These are phyloP conservation scores for Dasyprocta punctata DNA, from an alignment of 2,113 vertebrate species.

Conservation along the genomic window DNA sequence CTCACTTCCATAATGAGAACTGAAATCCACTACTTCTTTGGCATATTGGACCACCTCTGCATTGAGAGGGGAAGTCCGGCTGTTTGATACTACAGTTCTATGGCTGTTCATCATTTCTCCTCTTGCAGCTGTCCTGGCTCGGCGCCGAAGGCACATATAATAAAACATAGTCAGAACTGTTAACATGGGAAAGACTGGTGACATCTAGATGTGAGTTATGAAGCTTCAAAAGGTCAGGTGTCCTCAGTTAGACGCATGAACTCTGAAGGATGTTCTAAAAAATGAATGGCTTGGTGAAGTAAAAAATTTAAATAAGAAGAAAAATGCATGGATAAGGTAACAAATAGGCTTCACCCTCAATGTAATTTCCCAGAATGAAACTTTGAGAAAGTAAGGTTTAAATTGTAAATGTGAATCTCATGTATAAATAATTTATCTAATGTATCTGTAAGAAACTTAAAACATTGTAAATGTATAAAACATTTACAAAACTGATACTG, in stretches of 20 bases:
- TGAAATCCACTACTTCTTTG: conserved; percentile 98
- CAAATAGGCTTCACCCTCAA: conserved; percentile 40
- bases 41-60: conserved; percentile 96
- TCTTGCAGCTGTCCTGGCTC: conserved; percentile 95
- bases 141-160: conserved; percentile 99
- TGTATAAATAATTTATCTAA: conserved; percentile 27
- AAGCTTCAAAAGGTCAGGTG: conserved; percentile 82
- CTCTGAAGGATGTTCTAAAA: conserved; percentile 82
- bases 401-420: conserved; percentile 41
- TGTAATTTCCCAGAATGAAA: conserved; percentile 47
- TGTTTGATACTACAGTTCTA: conserved; percentile 93
- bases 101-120: conserved; percentile 95
- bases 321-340: conserved; percentile 61
- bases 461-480: conserved; percentile 42
- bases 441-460: conserved; percentile 54
- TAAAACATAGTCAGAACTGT: conserved; percentile 99
- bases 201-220: conserved; percentile 82
- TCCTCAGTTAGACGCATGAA: conserved; percentile 81
- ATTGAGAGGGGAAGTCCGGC: conserved; percentile 91
- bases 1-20: conserved; percentile 98
- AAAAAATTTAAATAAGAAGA: conserved; percentile 79
- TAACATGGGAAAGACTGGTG: conserved; percentile 96
- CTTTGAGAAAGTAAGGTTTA: conserved; percentile 17
- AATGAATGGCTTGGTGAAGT: conserved; percentile 80
- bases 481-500: conserved; percentile 43